Base-by-base conservation (phyloP, 2,113 vertebrate species). In the Actenoides hombroni region DNA sequence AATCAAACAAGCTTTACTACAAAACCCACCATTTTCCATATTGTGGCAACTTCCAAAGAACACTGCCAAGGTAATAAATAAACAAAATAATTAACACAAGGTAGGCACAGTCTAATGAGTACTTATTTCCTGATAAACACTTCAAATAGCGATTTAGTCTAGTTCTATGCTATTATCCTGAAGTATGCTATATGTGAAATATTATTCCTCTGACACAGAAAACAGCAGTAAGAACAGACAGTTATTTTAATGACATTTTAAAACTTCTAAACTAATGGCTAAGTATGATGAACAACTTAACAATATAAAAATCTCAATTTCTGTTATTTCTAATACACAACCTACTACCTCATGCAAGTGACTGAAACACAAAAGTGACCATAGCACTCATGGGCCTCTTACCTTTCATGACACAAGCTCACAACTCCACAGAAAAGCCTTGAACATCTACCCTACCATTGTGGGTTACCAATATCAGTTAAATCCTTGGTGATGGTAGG, bases 71-170 rank as follows among this genome's bases (percentile, higher is more conserved):
- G 13, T 61, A 53, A 53, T 15, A 15, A 28, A 53, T 53, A 53
- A 53, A 16, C 26, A 28, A 53, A 53, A 53, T 28, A 16, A 53
- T 53, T 28, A 82, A 81, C 21, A 57, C 19, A 65, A 91, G 51
- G 31, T 0, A 81, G 26, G 46, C 5, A 8, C 5, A 3, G 31
- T 39, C 69, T 70, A 89, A 89, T 0, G 7, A 48, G 24, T 13
- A 37, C 18, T 71, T 88, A 35, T 14, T 67, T 92, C 33, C 31
- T 23, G 29, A 33, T 59, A 37, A 84, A 44, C 16, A 42, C 35
- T 82, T 75, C 23, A 42, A 84, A 64, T 0, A 60, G 13, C 17
- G 74, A 3, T 3, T 46, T 13, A 37, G 9, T 13, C 53, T 16
- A 85, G 24, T 16, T 57, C 63, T 23, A 11, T 3, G 6, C 69